Base-by-base conservation (phyloP, 2,113 vertebrate species). In the Urocitellus parryii region DNA sequence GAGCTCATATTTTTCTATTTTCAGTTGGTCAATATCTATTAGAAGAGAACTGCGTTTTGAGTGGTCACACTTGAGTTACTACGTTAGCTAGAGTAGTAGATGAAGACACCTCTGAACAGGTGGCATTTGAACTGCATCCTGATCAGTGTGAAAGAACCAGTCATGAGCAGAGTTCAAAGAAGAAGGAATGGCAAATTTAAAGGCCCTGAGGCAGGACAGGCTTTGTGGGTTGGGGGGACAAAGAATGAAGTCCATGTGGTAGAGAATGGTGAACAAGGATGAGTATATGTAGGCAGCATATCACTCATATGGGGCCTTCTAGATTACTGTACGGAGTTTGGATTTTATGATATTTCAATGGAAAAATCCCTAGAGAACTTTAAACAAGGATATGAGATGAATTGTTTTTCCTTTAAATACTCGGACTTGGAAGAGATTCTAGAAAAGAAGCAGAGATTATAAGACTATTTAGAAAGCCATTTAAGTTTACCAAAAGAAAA, bases 301-400 rank as follows among this genome's bases (percentile, higher is more conserved):
- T 3, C 2, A 34, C 8, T 22, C 61, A n/a, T 9, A 4, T 34
- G 20, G 42, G 18, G 6, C 22, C 29, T 58, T 56, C 56, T 56
- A 56, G 56, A 56, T 6, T 56, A 56, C 18, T 58, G 20, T 58
- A 58, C 45, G 16, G 2, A 14, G 53, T 79, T 86, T 51, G 27
- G 5, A 32, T 17, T 51, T 87, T 82, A 72, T 78, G 37, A 51
- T 45, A 73, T 90, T 20, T 51, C 76, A 79, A 25, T 8, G 5
- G n/a, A 81, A 83, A 83, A 94, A 68, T 78, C 6, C 79, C 27
- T 86, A 11, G 34, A 56, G 16, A 78, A 78, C 68, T 94, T 82
- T 51, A 87, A 90, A 29, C 42, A 42, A 39, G 6, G 16, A 13
- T 79, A 61, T 27, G 5, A 48, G 37, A 20, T 68, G 22, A 51